Evolutionary conservation across 2,113 vertebrate species (phyloP).

Genomic region (Gymnarchus niloticus): DNA sequence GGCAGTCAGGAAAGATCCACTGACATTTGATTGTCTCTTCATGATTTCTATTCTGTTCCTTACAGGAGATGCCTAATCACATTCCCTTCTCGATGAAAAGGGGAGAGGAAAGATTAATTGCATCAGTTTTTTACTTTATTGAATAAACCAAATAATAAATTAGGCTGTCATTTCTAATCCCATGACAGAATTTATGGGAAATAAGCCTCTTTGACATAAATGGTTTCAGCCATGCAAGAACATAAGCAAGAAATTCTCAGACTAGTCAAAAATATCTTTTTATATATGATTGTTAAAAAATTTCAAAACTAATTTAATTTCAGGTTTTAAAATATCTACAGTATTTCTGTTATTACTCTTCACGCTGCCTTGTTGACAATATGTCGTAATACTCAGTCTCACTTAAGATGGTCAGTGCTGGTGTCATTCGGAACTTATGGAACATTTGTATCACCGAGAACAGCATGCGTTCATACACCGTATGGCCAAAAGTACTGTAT

Average conservation of each 20-base stretch:
- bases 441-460: no score
- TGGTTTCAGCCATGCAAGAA: neutral
- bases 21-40: slow-evolving; percentile 34
- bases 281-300: no score
- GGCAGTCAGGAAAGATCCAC: slow-evolving; percentile 32
- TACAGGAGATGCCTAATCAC: slow-evolving; percentile 16
- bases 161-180: slow-evolving; percentile 20
- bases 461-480: no score
- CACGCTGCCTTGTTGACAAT: no score
- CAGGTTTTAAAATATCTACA: no score
- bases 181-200: slow-evolving; percentile 15
- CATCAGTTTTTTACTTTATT: slow-evolving; percentile 22
- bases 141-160: slow-evolving; percentile 27
- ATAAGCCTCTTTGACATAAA: neutral
- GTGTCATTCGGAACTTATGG: no score
- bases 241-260: neutral
- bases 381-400: no score
- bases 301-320: no score
- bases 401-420: no score
- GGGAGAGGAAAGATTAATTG: slow-evolving; percentile 21
- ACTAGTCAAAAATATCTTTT: no score
- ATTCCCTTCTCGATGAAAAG: slow-evolving; percentile 15
- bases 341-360: no score
- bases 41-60: slow-evolving; percentile 3
- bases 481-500: no score